These are phyloP conservation scores for Patella caerulea DNA, from an alignment of 2,888 invertebrate species.

Conservation along the genomic window DNA sequence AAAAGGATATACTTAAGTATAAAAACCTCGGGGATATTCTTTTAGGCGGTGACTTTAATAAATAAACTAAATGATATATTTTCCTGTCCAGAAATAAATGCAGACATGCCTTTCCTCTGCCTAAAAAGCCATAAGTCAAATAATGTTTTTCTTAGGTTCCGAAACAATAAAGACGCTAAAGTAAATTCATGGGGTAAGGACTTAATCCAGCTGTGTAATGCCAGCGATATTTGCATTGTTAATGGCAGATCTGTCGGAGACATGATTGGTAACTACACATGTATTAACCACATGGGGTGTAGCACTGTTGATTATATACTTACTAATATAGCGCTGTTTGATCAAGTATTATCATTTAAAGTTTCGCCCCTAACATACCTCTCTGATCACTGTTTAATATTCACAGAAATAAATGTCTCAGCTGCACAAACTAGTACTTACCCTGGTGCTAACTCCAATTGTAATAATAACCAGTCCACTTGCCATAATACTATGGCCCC, in stretches of 20 bases:
- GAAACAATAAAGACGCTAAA: conserved; percentile 14
- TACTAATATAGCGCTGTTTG: neutral
- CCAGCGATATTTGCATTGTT: conserved; percentile 19
- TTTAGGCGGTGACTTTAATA: conserved; percentile 21
- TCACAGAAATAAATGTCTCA: neutral
- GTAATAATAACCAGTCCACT: too few species aligned
- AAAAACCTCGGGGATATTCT: neutral
- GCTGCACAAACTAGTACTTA: too few species aligned
- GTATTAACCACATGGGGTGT: conserved; percentile 11
- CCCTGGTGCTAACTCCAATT: too few species aligned
- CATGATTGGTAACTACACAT: conserved; percentile 21
- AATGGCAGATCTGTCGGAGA: conserved; percentile 28
- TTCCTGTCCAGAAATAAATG: neutral
- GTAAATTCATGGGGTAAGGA: conserved; percentile 24
- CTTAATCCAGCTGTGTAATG: conserved; percentile 22
- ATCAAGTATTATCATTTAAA: neutral
- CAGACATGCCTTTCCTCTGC: neutral
- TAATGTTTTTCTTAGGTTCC: neutral
- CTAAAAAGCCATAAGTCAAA: neutral
- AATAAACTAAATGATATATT: conserved; percentile 1
- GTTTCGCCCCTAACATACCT: neutral
- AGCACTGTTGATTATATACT: conserved; percentile 25
- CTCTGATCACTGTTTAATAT: neutral
- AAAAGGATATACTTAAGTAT: conserved; percentile 8
- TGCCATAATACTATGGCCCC: too few species aligned